Evolutionary conservation across 1,140 invertebrate genomes (phyloP), one percentile per base, ranked within the genome.

Genomic region (Temnothorax nylanderi): DNA sequence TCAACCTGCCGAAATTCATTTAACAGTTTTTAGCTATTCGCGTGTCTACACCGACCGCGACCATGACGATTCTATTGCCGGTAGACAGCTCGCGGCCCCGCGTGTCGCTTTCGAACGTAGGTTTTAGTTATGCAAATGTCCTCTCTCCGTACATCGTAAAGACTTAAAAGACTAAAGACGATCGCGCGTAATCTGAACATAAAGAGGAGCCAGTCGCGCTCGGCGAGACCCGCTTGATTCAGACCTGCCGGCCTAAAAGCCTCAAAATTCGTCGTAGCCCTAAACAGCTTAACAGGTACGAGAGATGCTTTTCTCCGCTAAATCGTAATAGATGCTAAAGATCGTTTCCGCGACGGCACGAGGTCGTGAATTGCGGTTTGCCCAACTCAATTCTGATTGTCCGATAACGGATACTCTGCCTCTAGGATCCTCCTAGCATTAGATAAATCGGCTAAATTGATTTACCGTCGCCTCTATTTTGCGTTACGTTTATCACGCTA

Each of bases 41-140:
- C 13, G 11, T 62, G 26, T 77, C 8, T 77, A 77, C 4, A 11
- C 34, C 62, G 7, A 16, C 8, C 18, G 34, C 34, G 11, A 37
- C 2, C 18, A 62, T 77, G 41, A 47, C 1, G 4, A 65, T 34
- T 49, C 44, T 65, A 49, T 77, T 10, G n/a, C 6, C 13, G 37
- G 1, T 34, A 16, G 16, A 32, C 4, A 10, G 34, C 13, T 51
- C 10, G 16, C 11, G 11, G 26, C 26, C 1, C 10, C 3, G 21
- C 32, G 3, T 7, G 8, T 76, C 54, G 10, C 34, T 18, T 77
- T 44, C 11, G 11, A 10, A 51, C 6, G 26, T 56, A 26, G 32
- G 21, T 49, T 26, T 65, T 44, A 76, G 54, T 60, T 49, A 65
- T 49, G 26, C 47, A 65, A 78, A 78, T 65, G 13, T 64, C n/a